Evolutionary conservation across 1,140 invertebrate genomes (phyloP).

Genomic region (Glossosoma conforme): DNA sequence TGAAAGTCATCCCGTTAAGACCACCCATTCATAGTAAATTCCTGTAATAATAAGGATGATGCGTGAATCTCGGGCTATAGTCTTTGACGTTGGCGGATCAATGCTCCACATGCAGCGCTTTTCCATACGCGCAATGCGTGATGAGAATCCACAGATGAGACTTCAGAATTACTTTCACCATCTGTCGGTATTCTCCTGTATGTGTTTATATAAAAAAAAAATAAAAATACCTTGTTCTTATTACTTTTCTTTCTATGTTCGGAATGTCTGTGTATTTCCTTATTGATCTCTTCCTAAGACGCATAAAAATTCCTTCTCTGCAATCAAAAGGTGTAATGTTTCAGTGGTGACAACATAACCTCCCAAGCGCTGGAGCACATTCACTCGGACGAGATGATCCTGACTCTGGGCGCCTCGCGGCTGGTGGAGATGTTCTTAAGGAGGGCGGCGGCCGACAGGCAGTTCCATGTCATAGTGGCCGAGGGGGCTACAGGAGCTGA

Average conservation of each 20-base stretch:
- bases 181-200: too few relatives aligned
- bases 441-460: slow-evolving; percentile 66
- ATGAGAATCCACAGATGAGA: too few relatives aligned
- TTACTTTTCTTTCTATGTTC: not conserved
- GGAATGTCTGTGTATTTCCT: not conserved
- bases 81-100: too few relatives aligned
- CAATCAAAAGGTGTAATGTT: slow-evolving; percentile 12
- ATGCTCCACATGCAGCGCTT: too few relatives aligned
- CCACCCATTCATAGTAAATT: too few relatives aligned
- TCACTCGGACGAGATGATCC: slow-evolving; percentile 84
- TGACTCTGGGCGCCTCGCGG: slow-evolving; percentile 79
- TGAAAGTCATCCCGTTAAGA: too few relatives aligned
- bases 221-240: not conserved
- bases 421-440: slow-evolving; percentile 84
- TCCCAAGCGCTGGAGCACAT: slow-evolving; percentile 84
- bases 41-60: too few relatives aligned
- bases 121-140: too few relatives aligned
- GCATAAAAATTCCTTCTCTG: not conserved
- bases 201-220: too few relatives aligned
- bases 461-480: slow-evolving; percentile 82
- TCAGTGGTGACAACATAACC: slow-evolving; percentile 74
- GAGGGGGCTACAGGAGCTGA: slow-evolving; percentile 73
- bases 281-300: too few relatives aligned
- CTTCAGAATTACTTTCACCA: too few relatives aligned
- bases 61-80: too few relatives aligned